Base-by-base conservation (phyloP, 2,888 invertebrate species). In the Rhogogaster chlorosoma region DNA sequence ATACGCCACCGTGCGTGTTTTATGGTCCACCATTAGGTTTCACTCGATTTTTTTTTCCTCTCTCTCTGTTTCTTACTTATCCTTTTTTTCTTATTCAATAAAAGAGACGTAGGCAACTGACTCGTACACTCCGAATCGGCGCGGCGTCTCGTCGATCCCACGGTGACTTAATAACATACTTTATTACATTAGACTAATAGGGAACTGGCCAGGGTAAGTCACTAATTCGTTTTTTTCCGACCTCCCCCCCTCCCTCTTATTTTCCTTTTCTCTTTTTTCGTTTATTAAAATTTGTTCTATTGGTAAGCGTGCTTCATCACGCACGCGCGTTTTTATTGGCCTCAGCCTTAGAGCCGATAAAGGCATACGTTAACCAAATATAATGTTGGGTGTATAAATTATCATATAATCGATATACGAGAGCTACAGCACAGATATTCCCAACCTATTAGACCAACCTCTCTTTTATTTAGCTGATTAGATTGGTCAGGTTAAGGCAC, bases 101-200 rank as follows among this genome's bases (percentile, higher is more conserved):
- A 70, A n/a, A 36, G 32, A 32, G 12, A 22, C 26, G 32, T 15
- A 71, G 36, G 22, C 36, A 38, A 45, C 26, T 15, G 29, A 32
- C 53, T 77, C 49, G 29, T 32, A 49, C 15, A 29, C 53, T 9
- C 15, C 9, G 49, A 49, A 77, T 42, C 29, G 75, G 49, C 45
- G 26, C 29, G 75, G 49, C 45, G 26, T 77, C 77, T 53, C 78
- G 57, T 38, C 78, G 61, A 80, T 80, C 78, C 78, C 78, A 80
- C 90, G 88, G 89, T 89, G 90, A 91, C 91, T 91, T 91, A 91
- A 92, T 92, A 91, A 92, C 78, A 80, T 90, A 91, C 90, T 90
- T 89, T 86, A 89, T 90, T 89, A 89, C 91, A 90, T 90, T 90
- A 89, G 89, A 88, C 91, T 92, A 91, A 91, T 92, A 89, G 89